Evolutionary conservation across 2,888 invertebrate species (phyloP).

Genomic region (Himalopsyche kuldschensis): DNA sequence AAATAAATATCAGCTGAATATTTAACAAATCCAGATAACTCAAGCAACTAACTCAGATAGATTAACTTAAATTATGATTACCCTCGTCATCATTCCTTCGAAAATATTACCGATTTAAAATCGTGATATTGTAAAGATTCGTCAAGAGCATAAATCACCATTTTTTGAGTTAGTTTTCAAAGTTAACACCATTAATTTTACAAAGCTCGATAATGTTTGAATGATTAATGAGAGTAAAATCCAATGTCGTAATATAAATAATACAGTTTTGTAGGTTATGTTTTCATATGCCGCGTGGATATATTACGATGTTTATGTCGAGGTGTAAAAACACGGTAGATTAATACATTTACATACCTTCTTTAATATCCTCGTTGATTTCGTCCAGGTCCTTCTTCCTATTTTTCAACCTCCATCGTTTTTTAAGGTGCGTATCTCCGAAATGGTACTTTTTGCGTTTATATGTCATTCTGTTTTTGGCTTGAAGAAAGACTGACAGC

Average conservation of each 20-base stretch:
- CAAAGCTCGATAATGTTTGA: neutral
- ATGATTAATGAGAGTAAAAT: neutral
- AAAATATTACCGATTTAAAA: no score
- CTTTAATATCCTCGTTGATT: constrained; percentile 60
- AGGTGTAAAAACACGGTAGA: neutral
- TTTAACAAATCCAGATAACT: no score
- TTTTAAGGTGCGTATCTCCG: constrained; percentile 79
- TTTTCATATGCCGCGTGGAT: constrained; percentile 7
- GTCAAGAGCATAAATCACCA: no score
- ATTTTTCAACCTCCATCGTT: constrained; percentile 74
- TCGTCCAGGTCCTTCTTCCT: constrained; percentile 80
- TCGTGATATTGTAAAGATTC: no score
- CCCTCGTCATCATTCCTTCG: no score
- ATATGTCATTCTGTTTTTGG: constrained; percentile 61
- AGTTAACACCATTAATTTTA: neutral
- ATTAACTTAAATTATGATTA: no score
- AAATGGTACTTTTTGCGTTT: constrained; percentile 78
- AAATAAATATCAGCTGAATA: no score
- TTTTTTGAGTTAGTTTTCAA: no score
- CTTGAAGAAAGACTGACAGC: no score
- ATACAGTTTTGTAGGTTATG: constrained; percentile 4
- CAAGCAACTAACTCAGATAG: no score
- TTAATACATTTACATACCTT: constrained; percentile 46
- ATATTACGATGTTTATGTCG: neutral
- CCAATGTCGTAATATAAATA: constrained; percentile 20